Evolutionary conservation across 2,797 vertebrate genomes (phyloP), one percentile per base, ranked within the genome.

Genomic region (Cirrhinus molitorella): DNA sequence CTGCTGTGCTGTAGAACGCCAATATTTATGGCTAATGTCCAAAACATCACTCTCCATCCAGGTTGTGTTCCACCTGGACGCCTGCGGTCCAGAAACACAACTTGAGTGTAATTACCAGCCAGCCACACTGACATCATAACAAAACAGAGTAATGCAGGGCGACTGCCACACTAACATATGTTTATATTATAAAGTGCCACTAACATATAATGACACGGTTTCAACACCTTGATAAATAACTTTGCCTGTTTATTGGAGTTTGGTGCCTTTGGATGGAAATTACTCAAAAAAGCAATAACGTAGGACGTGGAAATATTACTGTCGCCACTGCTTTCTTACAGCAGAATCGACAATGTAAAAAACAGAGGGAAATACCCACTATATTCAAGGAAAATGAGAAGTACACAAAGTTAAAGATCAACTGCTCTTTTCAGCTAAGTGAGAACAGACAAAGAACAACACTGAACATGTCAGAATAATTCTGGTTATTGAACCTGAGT

Each of bases 41-140:
- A 49, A 81, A 63, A 37, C 79, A 73, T 72, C 25, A 37, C 16
- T 73, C 68, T 47, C 21, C 21, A 13, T 37, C 21, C 68, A 73
- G 40, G 49, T 61, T 61, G 23, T 45, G 43, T 81, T 81, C 55
- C n/a, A n/a, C 21, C 28, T 81, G 68, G 57, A 81, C 6, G 53
- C 79, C 79, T 81, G 55, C 53, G 19, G 68, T 47, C 37, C 79
- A 72, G 40, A 63, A 81, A 72, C 67, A 81, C 67, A 81, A 72
- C 79, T 73, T n/a, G 16, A 63, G 68, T 73, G 25, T 81, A 73
- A 81, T 81, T 81, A 73, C 53, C 40, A 81, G 57, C 67, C 53
- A 34, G 57, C 67, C 79, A 37, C 31, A 31, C 68, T 81, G 79
- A 73, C 79, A 81, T 81, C 68, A 81, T 81, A 81, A 73, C 68